Conservation (phyloP, 1,140 invertebrate genomes). For the Pristionchus pacificus region DNA sequence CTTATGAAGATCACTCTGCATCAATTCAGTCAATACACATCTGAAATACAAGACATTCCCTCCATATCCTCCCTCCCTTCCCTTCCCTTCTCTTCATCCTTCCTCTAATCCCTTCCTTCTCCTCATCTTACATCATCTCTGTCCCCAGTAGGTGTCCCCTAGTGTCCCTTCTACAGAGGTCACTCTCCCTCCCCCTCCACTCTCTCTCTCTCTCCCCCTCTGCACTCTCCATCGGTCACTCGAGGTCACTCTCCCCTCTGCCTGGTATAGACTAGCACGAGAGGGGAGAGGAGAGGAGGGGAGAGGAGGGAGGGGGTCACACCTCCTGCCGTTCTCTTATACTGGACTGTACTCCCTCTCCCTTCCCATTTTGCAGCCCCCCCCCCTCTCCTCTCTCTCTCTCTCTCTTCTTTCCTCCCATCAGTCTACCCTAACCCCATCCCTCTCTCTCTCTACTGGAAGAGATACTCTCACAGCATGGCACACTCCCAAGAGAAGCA, state of each 20-base stretch:
- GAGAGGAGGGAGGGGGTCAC: too few relatives aligned
- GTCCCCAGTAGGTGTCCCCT: not conserved
- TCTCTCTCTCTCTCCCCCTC: too few relatives aligned
- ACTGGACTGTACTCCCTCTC: too few relatives aligned
- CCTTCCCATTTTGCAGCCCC: too few relatives aligned
- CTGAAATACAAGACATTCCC: constrained; percentile 68
- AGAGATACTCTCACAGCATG: not conserved
- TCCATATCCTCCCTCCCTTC: too few relatives aligned
- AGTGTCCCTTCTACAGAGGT: not conserved
- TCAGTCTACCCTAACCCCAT: not conserved
- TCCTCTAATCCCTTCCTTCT: too few relatives aligned
- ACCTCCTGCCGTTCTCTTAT: too few relatives aligned
- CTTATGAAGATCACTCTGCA: constrained; percentile 98
- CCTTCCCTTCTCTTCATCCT: too few relatives aligned
- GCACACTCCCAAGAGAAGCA: not conserved
- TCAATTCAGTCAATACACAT: constrained; percentile 97
- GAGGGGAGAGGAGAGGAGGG: too few relatives aligned
- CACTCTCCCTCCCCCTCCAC: not conserved
- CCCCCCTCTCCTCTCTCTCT: not conserved
- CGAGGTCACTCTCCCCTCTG: not conserved
- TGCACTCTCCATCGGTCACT: not conserved
- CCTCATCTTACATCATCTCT: not conserved
- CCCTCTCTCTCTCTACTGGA: too few relatives aligned
- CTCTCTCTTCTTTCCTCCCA: not conserved
- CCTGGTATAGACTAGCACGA: not conserved